These are phyloP conservation scores for Scatophagus argus DNA, from an alignment of 2,113 vertebrate species.

Conservation along the genomic window DNA sequence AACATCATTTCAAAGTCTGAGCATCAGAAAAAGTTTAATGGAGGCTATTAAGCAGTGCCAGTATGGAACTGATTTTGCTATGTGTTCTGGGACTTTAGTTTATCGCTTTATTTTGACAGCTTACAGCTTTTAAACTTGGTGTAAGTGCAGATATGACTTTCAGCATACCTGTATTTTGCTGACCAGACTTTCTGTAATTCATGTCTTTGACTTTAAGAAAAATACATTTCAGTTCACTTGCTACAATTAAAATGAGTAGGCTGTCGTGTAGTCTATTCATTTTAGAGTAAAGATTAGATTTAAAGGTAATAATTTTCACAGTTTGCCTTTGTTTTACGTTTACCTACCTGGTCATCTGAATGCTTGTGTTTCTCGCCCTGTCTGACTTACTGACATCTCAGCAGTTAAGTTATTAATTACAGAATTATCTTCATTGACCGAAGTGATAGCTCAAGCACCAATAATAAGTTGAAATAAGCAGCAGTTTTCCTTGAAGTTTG, in stretches of 20 bases:
- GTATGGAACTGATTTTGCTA: neutral
- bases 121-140: neutral
- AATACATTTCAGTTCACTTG: neutral
- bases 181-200: neutral
- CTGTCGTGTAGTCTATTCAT: neutral
- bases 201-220: neutral
- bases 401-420: neutral
- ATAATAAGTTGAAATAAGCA: neutral
- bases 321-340: neutral
- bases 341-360: neutral
- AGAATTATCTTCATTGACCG: neutral
- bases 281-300: neutral
- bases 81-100: slow-evolving; percentile 11
- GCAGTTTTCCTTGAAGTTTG: neutral
- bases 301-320: neutral
- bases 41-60: slow-evolving; percentile 16
- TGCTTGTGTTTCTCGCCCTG: neutral
- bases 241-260: neutral
- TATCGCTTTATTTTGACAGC: slow-evolving; percentile 15
- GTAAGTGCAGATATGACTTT: neutral
- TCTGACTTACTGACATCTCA: neutral
- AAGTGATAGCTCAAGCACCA: neutral
- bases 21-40: slow-evolving; percentile 18
- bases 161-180: neutral
- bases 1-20: slow-evolving; percentile 16